phyloP scores from a whole-genome alignment of 2,113 vertebrate genomes.

The Spilogale gracilis region DNA sequence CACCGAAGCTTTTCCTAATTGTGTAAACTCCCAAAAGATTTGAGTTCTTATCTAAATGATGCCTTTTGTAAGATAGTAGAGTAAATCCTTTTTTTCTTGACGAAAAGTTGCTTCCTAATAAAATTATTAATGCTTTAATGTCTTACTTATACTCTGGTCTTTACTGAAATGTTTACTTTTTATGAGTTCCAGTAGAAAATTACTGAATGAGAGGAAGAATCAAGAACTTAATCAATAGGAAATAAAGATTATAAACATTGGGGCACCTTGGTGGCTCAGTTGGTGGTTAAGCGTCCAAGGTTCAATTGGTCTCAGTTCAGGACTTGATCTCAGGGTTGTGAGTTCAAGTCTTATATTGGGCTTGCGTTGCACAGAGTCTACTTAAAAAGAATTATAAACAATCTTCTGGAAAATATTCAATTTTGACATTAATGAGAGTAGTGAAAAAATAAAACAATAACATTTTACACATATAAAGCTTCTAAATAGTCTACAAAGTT shows the following conservation, averaged over 20 bases:
- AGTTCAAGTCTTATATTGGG: background rate
- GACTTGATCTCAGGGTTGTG: background rate
- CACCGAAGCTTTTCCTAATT: background rate
- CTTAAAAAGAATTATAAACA: background rate
- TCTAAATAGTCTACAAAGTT: slow-evolving; percentile 42
- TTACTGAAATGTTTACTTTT: background rate
- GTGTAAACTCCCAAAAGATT: background rate
- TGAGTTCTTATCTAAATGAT: background rate
- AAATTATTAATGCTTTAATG: background rate
- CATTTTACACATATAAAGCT: background rate
- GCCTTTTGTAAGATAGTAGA: background rate
- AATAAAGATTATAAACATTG: background rate
- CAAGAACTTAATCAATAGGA: background rate
- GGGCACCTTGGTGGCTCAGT: background rate
- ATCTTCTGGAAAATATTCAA: background rate
- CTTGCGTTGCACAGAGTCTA: background rate
- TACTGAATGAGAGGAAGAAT: background rate
- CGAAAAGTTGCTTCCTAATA: slow-evolving; percentile 5
- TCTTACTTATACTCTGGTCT: background rate
- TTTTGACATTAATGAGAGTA: background rate
- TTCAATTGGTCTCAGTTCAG: background rate
- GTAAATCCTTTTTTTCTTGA: background rate
- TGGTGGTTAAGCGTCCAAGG: background rate
- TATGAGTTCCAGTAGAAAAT: background rate
- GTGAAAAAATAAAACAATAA: background rate